A percentile compares a stretch with the other conserved stretches of the same genome.
These are phyloP conservation scores for Cichladusa arquata DNA, from an alignment of 2,113 vertebrate genomes.

Conservation along the genomic window DNA sequence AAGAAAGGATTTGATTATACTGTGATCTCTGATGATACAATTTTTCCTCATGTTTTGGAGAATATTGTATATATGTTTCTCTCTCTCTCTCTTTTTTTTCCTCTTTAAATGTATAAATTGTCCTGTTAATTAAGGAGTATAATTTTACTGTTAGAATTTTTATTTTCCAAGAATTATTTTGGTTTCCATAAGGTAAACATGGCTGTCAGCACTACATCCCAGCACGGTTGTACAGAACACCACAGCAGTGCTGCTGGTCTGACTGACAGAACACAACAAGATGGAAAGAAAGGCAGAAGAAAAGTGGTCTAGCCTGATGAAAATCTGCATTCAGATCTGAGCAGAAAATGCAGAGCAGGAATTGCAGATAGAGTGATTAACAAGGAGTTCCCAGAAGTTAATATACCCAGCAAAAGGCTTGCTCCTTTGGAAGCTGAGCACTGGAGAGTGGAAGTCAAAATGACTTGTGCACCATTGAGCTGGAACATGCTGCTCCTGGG, in stretches of 20 bases:
- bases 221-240: background rate
- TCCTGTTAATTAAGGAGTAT: background rate
- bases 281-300: slow-evolving; percentile 25
- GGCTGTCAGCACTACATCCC: background rate
- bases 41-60: background rate
- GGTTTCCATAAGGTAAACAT: slow-evolving; percentile 28
- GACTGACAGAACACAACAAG: background rate
- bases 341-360: slow-evolving; percentile 27
- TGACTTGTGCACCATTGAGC: slow-evolving; percentile 60
- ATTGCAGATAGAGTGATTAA: slow-evolving; percentile 49
- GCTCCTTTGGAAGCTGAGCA: slow-evolving; percentile 42
- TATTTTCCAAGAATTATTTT: background rate
- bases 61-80: background rate
- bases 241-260: slow-evolving; percentile 29
- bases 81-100: background rate
- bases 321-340: slow-evolving; percentile 31
- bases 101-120: background rate
- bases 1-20: background rate
- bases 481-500: slow-evolving; percentile 63
- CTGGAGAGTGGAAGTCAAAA: slow-evolving; percentile 60
- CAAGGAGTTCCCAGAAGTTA: slow-evolving; percentile 63
- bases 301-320: slow-evolving; percentile 2
- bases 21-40: background rate
- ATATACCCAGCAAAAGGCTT: slow-evolving; percentile 22
- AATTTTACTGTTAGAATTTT: background rate